Conservation (phyloP, 2,113 vertebrate genomes). For the Ictalurus furcatus region DNA sequence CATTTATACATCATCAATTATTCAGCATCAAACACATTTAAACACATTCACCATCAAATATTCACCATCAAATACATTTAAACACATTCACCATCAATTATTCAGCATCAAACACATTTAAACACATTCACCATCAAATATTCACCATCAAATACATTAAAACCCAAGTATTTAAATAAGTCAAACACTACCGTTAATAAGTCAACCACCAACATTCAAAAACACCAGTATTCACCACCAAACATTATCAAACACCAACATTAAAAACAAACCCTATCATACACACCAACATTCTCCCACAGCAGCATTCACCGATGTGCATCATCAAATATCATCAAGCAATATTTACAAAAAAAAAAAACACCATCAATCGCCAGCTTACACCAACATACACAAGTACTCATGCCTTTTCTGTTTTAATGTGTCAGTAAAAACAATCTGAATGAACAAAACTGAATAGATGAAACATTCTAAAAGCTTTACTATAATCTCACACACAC, state of each 20-base stretch:
- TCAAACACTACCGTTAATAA: not conserved
- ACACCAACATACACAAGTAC: not conserved
- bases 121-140: no score
- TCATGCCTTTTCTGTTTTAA: not conserved
- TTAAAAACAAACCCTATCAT: not conserved
- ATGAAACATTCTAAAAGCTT: no score
- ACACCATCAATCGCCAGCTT: not conserved
- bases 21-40: no score
- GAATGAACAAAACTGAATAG: no score
- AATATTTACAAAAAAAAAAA: not conserved
- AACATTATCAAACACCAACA: not conserved
- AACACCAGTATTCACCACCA: not conserved
- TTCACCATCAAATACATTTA: no score
- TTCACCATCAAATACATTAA: no score
- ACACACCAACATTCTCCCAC: not conserved
- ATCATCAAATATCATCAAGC: not conserved
- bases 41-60: no score
- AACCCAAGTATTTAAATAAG: not conserved
- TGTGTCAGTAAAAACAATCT: no score
- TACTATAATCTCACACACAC: not conserved
- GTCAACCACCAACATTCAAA: no score
- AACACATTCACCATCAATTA: no score
- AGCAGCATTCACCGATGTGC: not conserved
- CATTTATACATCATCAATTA: no score
- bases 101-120: no score